Conservation (phyloP, 2,888 invertebrate species). For the Caenorhabditis sp. region DNA sequence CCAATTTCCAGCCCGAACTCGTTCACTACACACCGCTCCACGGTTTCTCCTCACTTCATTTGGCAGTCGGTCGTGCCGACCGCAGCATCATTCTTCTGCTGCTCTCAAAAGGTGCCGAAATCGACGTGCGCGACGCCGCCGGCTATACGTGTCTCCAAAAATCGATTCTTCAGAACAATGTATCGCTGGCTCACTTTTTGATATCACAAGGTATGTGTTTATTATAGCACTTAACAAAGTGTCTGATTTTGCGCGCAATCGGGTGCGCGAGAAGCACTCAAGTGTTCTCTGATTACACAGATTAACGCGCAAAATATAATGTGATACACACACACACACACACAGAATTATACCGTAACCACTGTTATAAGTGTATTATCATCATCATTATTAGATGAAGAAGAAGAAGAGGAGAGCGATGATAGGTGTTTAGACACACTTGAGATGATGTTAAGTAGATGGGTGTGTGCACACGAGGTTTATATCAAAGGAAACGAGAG, state of each 20-base stretch:
- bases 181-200: constrained; percentile 35
- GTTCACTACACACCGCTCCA: constrained; percentile 26
- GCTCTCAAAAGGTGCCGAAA: constrained; percentile 29
- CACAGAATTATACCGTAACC: too few species aligned
- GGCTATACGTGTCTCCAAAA: constrained; percentile 38
- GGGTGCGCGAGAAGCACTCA: neutral
- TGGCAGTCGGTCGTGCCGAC: constrained; percentile 18
- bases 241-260: neutral
- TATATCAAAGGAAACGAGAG: neutral
- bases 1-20: constrained; percentile 25
- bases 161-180: constrained; percentile 19
- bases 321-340: neutral
- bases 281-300: constrained; percentile 35
- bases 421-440: neutral
- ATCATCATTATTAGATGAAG: too few species aligned
- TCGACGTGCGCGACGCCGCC: constrained; percentile 17
- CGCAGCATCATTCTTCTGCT: constrained; percentile 22
- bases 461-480: neutral
- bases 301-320: constrained; percentile 19
- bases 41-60: constrained; percentile 26
- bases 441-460: neutral
- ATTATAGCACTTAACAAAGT: constrained; percentile 44
- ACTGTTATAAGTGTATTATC: too few species aligned
- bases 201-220: constrained; percentile 41
- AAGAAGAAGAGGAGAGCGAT: neutral